phyloP scores from a whole-genome alignment of 2,797 vertebrate genomes.

The Tolypeutes matacus region DNA sequence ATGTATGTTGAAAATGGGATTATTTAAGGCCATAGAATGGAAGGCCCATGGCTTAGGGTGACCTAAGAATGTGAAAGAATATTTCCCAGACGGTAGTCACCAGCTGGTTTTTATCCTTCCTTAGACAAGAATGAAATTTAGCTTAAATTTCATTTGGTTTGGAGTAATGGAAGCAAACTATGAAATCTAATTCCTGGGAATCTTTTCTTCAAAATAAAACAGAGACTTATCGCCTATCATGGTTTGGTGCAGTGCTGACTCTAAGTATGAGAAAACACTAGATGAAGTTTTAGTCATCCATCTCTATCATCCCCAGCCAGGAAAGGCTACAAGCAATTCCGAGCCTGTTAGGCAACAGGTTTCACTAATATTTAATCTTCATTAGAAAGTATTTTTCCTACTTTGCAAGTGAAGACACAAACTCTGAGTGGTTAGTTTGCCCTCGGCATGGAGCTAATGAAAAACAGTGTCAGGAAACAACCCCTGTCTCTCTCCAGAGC shows the following conservation, averaged over 20 bases:
- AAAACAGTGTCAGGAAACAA: conserved; percentile 12
- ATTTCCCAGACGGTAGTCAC: conserved; percentile 72
- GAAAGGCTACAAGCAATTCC: conserved; percentile 68
- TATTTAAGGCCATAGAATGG: conserved; percentile 49
- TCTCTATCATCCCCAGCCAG: conserved; percentile 70
- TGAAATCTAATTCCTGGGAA: conserved; percentile 81
- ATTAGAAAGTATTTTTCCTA: conserved; percentile 62
- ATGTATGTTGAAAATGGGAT: conserved; percentile 54
- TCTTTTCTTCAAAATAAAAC: conserved; percentile 69
- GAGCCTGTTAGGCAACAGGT: conserved; percentile 69
- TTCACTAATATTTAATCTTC: conserved; percentile 65
- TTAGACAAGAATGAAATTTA: conserved; percentile 75
- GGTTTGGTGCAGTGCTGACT: conserved; percentile 5
- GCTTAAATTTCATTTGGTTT: conserved; percentile 79
- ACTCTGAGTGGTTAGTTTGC: not conserved
- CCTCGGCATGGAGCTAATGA: conserved; percentile 27
- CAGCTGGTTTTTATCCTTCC: conserved; percentile 79
- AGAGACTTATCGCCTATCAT: conserved; percentile 48
- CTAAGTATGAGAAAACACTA: conserved; percentile 70
- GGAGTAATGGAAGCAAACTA: conserved; percentile 73
- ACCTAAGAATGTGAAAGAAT: conserved; percentile 62
- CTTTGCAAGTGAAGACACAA: conserved; percentile 50
- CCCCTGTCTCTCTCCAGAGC: not conserved
- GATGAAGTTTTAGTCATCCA: conserved; percentile 48
- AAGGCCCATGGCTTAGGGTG: conserved; percentile 29